Conservation (phyloP, 2,888 invertebrate genomes). For the Galerucella calmariensis region DNA sequence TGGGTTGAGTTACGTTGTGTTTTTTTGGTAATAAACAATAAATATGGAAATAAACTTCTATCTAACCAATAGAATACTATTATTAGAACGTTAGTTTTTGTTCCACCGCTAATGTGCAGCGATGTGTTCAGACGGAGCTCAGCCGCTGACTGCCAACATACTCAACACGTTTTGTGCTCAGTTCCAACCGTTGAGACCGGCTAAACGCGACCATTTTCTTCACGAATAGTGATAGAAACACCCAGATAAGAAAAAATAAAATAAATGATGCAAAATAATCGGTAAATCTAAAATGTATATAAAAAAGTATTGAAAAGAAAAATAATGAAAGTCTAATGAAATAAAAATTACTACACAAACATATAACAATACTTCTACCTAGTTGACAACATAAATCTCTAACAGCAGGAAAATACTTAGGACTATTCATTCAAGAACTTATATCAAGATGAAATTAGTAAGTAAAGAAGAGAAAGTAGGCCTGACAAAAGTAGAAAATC, state of each 20-base stretch:
- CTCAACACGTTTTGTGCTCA: too few relatives aligned
- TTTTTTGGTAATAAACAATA: too few relatives aligned
- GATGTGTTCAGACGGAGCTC: too few relatives aligned
- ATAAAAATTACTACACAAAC: constrained; percentile 1
- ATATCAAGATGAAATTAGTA: background rate
- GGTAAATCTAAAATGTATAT: background rate
- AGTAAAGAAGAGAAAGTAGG: background rate
- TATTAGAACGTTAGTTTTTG: too few relatives aligned
- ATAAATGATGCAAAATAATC: background rate
- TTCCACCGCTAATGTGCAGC: too few relatives aligned
- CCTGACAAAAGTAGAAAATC: constrained; percentile 1
- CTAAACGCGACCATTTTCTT: too few relatives aligned
- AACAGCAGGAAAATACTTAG: background rate
- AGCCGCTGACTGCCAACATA: too few relatives aligned
- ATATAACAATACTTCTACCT: background rate
- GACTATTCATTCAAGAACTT: background rate
- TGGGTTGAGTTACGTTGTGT: too few relatives aligned
- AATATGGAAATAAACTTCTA: too few relatives aligned
- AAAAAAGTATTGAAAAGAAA: background rate
- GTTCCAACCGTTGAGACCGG: too few relatives aligned
- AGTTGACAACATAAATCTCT: background rate
- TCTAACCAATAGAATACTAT: too few relatives aligned
- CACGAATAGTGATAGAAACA: background rate
- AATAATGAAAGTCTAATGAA: background rate
- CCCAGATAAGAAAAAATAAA: background rate